Conservation (phyloP, 2,888 invertebrate genomes). For the Argyresthia goedartella region DNA sequence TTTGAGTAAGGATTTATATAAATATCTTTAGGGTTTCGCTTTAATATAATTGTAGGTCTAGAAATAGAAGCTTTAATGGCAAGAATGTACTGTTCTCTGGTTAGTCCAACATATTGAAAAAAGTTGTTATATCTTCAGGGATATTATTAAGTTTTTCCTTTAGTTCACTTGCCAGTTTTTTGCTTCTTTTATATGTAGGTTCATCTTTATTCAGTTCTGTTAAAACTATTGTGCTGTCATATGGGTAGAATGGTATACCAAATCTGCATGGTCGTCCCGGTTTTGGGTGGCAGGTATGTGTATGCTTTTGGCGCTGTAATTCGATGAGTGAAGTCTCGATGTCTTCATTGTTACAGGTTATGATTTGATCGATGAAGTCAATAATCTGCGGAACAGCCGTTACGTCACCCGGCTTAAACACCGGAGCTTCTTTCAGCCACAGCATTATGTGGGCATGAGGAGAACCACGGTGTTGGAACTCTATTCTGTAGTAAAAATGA, state of each 20-base stretch:
- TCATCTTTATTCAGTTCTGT: slow-evolving; percentile 3
- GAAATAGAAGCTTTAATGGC: slow-evolving; percentile 11
- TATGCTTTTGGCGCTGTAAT: slow-evolving; percentile 13
- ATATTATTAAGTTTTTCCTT: slow-evolving; percentile 4
- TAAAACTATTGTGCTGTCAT: slow-evolving; percentile 11
- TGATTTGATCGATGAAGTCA: background rate
- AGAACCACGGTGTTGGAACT: slow-evolving; percentile 23
- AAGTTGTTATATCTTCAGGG: slow-evolving; percentile 7
- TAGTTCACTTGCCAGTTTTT: slow-evolving; percentile 7
- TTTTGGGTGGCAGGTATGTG: slow-evolving; percentile 14
- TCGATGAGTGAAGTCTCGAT: background rate
- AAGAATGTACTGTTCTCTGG: slow-evolving; percentile 9
- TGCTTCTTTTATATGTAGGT: slow-evolving; percentile 6
- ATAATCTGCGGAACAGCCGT: slow-evolving; percentile 10
- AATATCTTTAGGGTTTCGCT: slow-evolving; percentile 11
- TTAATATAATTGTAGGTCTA: slow-evolving; percentile 8
- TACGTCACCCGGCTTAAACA: slow-evolving; percentile 12
- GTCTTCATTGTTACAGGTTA: too few relatives aligned
- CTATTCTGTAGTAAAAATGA: slow-evolving; percentile 17
- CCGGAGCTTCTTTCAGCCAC: slow-evolving; percentile 21
- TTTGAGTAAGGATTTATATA: slow-evolving; percentile 13
- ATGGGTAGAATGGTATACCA: slow-evolving; percentile 14
- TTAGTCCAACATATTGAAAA: slow-evolving; percentile 8
- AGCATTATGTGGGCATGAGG: slow-evolving; percentile 21
- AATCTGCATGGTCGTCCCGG: slow-evolving; percentile 14